These are phyloP conservation scores for Microtus pennsylvanicus DNA, from an alignment of 2,113 vertebrate species.

Conservation along the genomic window DNA sequence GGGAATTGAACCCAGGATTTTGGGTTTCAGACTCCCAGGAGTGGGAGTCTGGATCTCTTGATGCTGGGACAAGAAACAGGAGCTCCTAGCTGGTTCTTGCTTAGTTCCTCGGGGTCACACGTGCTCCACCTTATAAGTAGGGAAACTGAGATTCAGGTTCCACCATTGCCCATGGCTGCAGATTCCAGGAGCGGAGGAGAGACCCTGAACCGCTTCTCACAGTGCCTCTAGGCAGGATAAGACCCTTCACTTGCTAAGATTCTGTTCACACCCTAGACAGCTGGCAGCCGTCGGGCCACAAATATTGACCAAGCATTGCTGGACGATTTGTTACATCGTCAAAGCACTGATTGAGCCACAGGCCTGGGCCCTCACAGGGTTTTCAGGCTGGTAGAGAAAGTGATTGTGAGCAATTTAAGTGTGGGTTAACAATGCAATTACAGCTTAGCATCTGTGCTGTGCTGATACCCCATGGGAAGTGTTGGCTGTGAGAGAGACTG, in stretches of 20 bases:
- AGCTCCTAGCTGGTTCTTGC: background rate
- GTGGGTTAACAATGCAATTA: background rate
- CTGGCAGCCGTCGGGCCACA: background rate
- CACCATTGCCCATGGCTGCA: background rate
- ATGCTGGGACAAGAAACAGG: too few relatives aligned
- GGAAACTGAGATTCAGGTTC: background rate
- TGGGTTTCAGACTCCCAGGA: background rate
- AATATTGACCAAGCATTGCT: too few relatives aligned
- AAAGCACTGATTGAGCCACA: fast-evolving
- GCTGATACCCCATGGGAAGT: background rate
- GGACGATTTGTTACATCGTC: fast-evolving
- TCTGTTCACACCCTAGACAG: background rate
- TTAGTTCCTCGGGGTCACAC: background rate
- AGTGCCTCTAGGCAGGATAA: background rate
- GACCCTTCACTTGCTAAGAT: background rate
- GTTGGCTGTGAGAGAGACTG: background rate
- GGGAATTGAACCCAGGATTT: background rate
- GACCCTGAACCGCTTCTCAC: too few relatives aligned
- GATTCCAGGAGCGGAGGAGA: background rate
- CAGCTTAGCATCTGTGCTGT: background rate
- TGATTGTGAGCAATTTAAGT: fast-evolving
- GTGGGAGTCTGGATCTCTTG: background rate
- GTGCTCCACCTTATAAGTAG: background rate
- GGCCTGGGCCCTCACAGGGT: background rate
- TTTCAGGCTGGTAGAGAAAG: background rate